phyloP scores from a whole-genome alignment of 2,797 vertebrate species.

The Austrolebias charrua region DNA sequence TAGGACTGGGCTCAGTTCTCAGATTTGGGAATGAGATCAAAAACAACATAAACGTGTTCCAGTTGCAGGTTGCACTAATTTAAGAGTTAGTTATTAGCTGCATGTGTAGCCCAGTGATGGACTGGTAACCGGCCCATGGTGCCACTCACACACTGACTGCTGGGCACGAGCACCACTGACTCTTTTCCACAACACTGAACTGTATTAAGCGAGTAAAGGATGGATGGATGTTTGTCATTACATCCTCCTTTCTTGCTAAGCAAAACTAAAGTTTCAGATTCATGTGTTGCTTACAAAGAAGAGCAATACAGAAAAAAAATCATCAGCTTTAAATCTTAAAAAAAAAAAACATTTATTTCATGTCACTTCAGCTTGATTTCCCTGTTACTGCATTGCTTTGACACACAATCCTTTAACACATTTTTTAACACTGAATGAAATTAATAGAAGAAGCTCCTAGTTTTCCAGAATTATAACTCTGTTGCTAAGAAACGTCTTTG shows the following conservation, averaged over 20 bases:
- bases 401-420: background rate
- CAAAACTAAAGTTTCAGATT: too few species aligned
- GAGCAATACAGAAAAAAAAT: background rate
- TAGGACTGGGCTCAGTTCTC: too few species aligned
- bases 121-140: background rate
- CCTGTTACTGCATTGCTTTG: background rate
- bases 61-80: too few species aligned
- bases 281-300: too few species aligned
- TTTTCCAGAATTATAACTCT: background rate
- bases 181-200: background rate
- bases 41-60: too few species aligned
- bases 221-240: too few species aligned
- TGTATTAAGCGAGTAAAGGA: background rate
- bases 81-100: too few species aligned
- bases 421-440: background rate
- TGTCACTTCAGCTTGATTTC: background rate
- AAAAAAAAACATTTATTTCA: background rate
- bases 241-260: too few species aligned
- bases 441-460: background rate
- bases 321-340: too few species aligned
- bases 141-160: too few species aligned
- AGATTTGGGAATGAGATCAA: too few species aligned
- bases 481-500: conserved; percentile 33
- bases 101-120: background rate
- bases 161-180: too few species aligned